Conservation (phyloP, 2,113 vertebrate species). For the Pluvialis apricaria region DNA sequence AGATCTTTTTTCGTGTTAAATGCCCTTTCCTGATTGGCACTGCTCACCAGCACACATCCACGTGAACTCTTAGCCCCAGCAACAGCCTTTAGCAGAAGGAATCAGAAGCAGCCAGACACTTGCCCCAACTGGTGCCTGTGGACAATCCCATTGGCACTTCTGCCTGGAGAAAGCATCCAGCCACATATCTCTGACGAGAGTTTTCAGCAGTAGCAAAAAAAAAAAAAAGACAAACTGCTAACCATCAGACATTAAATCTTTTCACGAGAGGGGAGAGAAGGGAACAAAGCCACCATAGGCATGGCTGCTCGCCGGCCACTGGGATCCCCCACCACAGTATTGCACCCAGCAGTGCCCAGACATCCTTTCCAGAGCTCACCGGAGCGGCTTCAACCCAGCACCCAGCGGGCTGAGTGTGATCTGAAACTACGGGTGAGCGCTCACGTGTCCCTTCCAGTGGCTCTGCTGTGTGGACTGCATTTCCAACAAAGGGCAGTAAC, state of each 20-base stretch:
- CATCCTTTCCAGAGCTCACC: fast-evolving
- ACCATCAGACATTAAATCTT: background rate
- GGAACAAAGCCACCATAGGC: background rate
- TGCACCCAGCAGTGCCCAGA: background rate
- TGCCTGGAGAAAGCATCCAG: background rate
- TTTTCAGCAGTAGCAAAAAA: background rate
- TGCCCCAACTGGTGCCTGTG: background rate
- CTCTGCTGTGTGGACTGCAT: background rate
- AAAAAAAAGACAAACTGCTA: background rate
- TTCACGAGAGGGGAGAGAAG: background rate
- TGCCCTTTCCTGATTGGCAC: background rate
- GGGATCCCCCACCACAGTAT: fast-evolving
- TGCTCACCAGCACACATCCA: background rate
- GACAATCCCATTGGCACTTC: background rate
- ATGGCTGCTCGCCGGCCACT: fast-evolving
- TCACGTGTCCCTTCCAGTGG: background rate
- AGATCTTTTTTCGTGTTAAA: background rate
- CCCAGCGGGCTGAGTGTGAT: background rate
- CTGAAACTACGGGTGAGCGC: background rate
- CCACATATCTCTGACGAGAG: background rate
- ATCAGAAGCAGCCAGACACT: background rate
- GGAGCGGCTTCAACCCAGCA: background rate
- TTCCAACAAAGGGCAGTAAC: background rate
- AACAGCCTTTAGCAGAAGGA: background rate
- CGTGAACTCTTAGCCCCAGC: background rate